Evolutionary conservation across 2,113 vertebrate genomes (phyloP).

Genomic region (Chrysemys picta): DNA sequence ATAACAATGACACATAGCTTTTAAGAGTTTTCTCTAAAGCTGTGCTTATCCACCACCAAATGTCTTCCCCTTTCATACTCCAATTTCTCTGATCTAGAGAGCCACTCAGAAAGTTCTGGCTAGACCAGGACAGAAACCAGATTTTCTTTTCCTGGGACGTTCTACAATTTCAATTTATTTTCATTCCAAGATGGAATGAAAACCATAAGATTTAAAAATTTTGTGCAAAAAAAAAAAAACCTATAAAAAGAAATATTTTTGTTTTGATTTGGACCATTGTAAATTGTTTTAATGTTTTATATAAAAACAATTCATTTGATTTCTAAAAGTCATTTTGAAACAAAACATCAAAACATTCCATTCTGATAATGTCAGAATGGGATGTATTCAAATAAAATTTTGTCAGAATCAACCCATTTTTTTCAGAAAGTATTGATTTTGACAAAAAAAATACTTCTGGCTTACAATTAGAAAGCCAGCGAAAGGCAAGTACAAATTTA

Average conservation of each 20-base stretch:
- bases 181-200: background rate
- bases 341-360: background rate
- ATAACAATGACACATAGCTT: background rate
- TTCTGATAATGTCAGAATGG: background rate
- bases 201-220: background rate
- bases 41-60: background rate
- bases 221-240: background rate
- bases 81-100: background rate
- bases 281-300: background rate
- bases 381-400: background rate
- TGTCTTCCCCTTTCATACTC: accelerated
- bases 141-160: background rate
- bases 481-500: background rate
- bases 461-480: background rate
- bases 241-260: background rate
- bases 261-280: background rate
- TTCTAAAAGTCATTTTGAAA: background rate
- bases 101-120: background rate
- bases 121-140: background rate
- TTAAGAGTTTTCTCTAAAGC: background rate
- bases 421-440: background rate
- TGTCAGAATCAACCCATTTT: background rate
- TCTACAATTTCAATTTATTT: background rate
- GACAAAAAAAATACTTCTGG: background rate
- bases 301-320: background rate